Base-by-base conservation (phyloP, 2,113 vertebrate genomes). In the Pelvicachromis taeniatus region DNA sequence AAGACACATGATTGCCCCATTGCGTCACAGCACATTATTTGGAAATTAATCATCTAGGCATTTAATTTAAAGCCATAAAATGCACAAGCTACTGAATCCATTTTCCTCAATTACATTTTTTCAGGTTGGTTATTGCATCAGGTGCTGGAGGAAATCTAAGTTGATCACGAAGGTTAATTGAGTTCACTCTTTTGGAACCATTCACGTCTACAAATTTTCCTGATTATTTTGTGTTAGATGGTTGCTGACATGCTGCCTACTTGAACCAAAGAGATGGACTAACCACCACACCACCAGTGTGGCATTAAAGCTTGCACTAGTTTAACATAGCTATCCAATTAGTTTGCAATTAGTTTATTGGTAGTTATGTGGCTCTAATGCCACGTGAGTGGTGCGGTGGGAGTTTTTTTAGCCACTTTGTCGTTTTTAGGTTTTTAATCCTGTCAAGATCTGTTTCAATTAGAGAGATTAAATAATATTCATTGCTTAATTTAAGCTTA, bases 331-430 rank as follows among this genome's bases (percentile, higher is more conserved):
- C 45, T 50, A 50, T 50, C 14, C 7, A 19, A 50, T 13, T 50
- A 50, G 14, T 19, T 52, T 48, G 45, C 1, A 48, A 14, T 48
- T 50, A 17, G 16, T 16, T 50, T 50, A 13, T 6, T 50, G 12
- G 16, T 19, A 50, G 7, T 17, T 73, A 73, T 73, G 40, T 48
- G 40, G 40, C 14, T 73, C 65, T 73, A 73, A 73, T 29, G 14
- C 40, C 40, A 73, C 9, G 11, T 26, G 14, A 48, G 65, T 70
- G 21, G 65, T 48, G 40, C 48, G 65, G 65, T 73, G 23, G 5
- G 2, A 0, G 0, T 1, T 35, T 61, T 45, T 73, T 73, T 26
- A 23, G n/a, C 63, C 12, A 48, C 23, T 48, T 73, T 73, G 23
- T 48, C 35, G 23, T 70, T 45, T 70, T 45, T 45, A 70, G 40